phyloP scores from a whole-genome alignment of 2,113 vertebrate species.

The Brachyhypopomus gauderio region DNA sequence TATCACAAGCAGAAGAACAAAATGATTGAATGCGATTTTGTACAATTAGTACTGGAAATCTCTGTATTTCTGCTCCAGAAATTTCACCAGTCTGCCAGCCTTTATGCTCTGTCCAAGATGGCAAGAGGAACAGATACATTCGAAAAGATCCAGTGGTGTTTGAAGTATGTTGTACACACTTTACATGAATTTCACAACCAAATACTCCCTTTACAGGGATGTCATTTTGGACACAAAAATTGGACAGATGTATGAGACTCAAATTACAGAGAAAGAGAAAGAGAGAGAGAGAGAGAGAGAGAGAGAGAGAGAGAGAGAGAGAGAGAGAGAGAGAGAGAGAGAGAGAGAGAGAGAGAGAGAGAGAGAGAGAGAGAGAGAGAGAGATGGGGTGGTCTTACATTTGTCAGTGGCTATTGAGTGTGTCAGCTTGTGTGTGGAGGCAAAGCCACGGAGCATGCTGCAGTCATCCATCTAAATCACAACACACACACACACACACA shows the following conservation, averaged over 20 bases:
- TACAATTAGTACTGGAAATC: not conserved
- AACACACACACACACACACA: conserved; percentile 33
- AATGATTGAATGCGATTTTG: not conserved
- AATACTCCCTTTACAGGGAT: not conserved
- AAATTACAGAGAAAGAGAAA: not conserved
- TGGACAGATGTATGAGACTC: conserved; percentile 19
- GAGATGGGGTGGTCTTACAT: conserved; percentile 55
- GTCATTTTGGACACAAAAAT: conserved; percentile 12
- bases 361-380: conserved; percentile 5
- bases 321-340: conserved; percentile 29
- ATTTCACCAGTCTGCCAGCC: not conserved
- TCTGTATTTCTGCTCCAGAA: not conserved
- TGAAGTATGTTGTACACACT: not conserved
- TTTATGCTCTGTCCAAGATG: not conserved
- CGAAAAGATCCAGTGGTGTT: not conserved
- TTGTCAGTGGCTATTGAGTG: conserved; percentile 63
- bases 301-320: conserved; percentile 15
- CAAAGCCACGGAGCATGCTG: conserved; percentile 53
- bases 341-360: conserved; percentile 25
- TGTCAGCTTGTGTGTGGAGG: conserved; percentile 57
- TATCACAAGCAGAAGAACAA: not conserved
- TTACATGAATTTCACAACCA: conserved; percentile 7
- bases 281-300: conserved; percentile 16
- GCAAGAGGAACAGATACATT: conserved; percentile 5
- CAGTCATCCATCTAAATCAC: conserved; percentile 60